Percentiles rank a stretch among this genome's conserved stretches.
Evolutionary conservation across 2,888 invertebrate genomes (phyloP).

Genomic region (Ashinkailepas kermadecensis): DNA sequence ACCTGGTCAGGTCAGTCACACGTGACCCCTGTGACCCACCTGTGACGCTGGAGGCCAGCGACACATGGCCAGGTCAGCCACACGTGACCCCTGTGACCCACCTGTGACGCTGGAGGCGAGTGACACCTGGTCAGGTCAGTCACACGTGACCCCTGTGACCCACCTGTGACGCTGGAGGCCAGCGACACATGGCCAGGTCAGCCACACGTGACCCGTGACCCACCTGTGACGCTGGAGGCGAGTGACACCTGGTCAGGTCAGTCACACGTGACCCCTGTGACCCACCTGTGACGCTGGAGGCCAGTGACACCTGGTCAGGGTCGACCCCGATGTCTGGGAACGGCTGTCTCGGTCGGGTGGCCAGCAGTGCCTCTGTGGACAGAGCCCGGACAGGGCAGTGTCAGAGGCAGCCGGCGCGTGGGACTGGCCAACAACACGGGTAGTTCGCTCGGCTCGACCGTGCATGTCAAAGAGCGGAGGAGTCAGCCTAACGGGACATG

Average conservation of each 20-base stretch:
- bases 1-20: slow-evolving; percentile 48
- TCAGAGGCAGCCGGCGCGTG: too few species aligned
- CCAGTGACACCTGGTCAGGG: slow-evolving; percentile 46
- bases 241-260: slow-evolving; percentile 46
- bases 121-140: slow-evolving; percentile 48
- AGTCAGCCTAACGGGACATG: neutral
- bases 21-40: neutral
- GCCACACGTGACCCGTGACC: slow-evolving; percentile 50
- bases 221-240: slow-evolving; percentile 39
- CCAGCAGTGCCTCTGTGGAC: slow-evolving; percentile 75
- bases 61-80: slow-evolving; percentile 55
- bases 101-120: slow-evolving; percentile 39
- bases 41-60: slow-evolving; percentile 38
- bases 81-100: slow-evolving; percentile 39
- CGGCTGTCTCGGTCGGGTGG: slow-evolving; percentile 88
- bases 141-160: slow-evolving; percentile 33
- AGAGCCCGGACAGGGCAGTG: too few species aligned
- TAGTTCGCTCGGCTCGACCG: too few species aligned
- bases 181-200: slow-evolving; percentile 49
- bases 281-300: slow-evolving; percentile 38
- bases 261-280: neutral
- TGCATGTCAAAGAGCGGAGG: slow-evolving; percentile 27
- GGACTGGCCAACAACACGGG: too few species aligned
- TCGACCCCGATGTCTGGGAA: slow-evolving; percentile 76
- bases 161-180: slow-evolving; percentile 38